Conservation (phyloP, 37 sponge, comb jelly and placozoan genomes). For the Eunapius fragilis region DNA sequence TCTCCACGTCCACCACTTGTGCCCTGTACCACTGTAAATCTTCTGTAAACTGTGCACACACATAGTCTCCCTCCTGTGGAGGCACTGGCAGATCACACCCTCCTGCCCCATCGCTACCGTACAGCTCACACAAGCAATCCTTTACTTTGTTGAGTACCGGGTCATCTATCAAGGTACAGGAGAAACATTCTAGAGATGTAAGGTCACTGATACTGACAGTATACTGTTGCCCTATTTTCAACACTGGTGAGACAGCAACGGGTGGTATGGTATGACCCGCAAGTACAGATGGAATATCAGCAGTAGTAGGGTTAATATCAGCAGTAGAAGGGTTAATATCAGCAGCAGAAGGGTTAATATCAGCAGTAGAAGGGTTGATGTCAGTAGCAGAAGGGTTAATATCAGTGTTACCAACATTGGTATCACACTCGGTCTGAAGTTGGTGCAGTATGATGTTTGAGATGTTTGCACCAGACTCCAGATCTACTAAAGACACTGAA, state of each 20-base stretch:
- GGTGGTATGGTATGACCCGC: not conserved
- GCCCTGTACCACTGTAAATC: constrained; percentile 70
- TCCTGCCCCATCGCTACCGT: no score
- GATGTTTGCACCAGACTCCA: constrained; percentile 13
- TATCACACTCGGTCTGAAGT: constrained; percentile 72
- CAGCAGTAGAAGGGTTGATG: not conserved
- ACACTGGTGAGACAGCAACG: not conserved
- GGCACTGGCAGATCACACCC: not conserved
- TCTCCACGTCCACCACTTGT: not conserved
- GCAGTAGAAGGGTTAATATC: not conserved
- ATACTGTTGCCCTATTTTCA: not conserved
- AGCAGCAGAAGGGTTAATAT: not conserved
- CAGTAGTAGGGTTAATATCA: not conserved
- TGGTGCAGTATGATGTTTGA: constrained; percentile 46
- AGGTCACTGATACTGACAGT: not conserved
- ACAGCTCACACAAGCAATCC: not conserved
- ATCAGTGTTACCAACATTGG: constrained; percentile 24
- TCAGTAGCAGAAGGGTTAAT: not conserved
- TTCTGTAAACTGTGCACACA: constrained; percentile 51
- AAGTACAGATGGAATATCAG: not conserved
- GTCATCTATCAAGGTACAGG: constrained; percentile 4
- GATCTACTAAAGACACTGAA: constrained; percentile 30
- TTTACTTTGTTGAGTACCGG: not conserved
- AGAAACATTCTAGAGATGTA: constrained; percentile 25
- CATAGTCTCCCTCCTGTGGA: constrained; percentile 26